Conservation (phyloP, 2,113 vertebrate species). For the Pseudopodoces humilis region DNA sequence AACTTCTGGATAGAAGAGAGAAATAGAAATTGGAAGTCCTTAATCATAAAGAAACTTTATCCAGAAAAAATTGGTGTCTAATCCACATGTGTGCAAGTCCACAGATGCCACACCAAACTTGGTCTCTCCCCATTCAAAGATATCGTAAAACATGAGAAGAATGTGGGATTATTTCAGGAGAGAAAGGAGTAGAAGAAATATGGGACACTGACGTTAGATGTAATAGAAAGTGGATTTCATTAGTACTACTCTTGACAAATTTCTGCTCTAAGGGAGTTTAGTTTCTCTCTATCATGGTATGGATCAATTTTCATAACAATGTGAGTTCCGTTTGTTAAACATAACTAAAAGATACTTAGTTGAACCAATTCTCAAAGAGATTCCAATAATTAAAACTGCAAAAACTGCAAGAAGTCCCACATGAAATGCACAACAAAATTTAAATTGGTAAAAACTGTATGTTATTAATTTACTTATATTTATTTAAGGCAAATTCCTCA, state of each 20-base stretch:
- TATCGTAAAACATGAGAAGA: neutral
- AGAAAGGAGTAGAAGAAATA: neutral
- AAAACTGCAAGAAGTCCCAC: neutral
- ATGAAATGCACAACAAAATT: neutral
- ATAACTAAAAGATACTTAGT: neutral
- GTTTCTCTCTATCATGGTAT: neutral
- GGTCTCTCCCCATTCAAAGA: neutral
- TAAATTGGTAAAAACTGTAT: neutral
- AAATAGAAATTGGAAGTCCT: neutral
- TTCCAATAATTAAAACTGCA: conserved; percentile 14
- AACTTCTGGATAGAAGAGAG: neutral
- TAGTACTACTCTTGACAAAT: neutral
- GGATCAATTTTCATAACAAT: neutral
- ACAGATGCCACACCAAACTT: neutral
- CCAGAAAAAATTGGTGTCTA: neutral
- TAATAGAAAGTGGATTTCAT: neutral
- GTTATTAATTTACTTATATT: neutral
- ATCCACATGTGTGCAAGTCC: neutral
- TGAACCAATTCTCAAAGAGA: neutral
- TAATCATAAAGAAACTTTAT: neutral
- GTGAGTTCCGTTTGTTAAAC: neutral
- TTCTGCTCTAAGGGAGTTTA: neutral
- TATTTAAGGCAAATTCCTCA: conserved; percentile 1
- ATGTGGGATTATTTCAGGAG: neutral
- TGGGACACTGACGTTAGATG: neutral